phyloP scores from a whole-genome alignment of 2,888 invertebrate species.

The Papilio gigon region DNA sequence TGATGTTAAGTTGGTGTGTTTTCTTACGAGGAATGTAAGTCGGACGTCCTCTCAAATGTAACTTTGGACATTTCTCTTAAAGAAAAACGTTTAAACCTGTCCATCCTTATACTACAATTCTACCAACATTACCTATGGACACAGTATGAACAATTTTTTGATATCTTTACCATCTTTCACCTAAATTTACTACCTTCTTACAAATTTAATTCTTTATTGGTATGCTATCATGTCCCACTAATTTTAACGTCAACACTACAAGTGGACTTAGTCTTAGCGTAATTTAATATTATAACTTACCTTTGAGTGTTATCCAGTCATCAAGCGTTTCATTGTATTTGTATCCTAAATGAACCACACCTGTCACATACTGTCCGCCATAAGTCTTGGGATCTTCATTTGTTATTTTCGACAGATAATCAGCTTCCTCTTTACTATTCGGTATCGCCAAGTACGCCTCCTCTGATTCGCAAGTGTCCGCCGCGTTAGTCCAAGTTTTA shows the following conservation, averaged over 20 bases:
- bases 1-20: no score
- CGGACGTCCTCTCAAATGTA: no score
- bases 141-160: no score
- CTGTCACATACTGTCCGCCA: conserved; percentile 50
- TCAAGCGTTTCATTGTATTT: conserved; percentile 45
- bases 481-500: conserved; percentile 64
- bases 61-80: no score
- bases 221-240: neutral
- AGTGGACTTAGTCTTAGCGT: neutral
- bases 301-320: conserved; percentile 58
- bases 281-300: conserved; percentile 45
- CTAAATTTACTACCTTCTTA: neutral
- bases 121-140: no score
- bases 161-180: no score
- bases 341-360: conserved; percentile 57
- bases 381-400: conserved; percentile 44
- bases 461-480: conserved; percentile 59
- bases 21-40: no score
- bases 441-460: conserved; percentile 64
- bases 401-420: neutral
- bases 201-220: neutral
- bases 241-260: neutral
- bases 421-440: conserved; percentile 59
- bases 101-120: no score
- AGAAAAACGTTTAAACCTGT: no score